These are phyloP conservation scores for Rhipidura dahli DNA, from an alignment of 2,113 vertebrate genomes.

Conservation along the genomic window DNA sequence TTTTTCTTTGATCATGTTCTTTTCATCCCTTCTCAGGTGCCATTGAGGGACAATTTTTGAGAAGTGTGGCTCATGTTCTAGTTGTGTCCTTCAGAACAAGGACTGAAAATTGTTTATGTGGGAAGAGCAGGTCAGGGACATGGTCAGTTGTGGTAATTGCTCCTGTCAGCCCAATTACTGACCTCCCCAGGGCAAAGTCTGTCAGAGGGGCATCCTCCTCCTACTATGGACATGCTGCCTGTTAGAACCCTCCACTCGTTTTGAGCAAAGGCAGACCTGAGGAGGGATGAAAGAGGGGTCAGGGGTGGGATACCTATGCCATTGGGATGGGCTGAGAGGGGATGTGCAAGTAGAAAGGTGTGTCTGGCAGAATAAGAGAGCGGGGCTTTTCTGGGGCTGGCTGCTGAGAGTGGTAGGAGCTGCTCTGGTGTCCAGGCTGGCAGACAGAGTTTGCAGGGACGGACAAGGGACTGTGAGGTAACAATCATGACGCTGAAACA, in stretches of 20 bases:
- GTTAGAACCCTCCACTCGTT: neutral
- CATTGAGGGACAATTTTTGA: neutral
- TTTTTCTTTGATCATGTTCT: neutral
- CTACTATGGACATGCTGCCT: neutral
- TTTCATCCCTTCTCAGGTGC: neutral
- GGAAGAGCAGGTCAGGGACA: neutral
- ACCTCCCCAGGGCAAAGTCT: neutral
- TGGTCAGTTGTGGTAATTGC: neutral
- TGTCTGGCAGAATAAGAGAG: neutral
- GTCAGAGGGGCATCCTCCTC: neutral
- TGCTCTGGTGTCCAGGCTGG: neutral
- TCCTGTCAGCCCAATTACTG: neutral
- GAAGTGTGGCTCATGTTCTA: neutral
- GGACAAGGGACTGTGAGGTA: neutral
- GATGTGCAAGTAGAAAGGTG: neutral
- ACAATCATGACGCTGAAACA: neutral
- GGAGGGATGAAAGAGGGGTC: accelerated
- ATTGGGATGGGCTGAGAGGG: neutral
- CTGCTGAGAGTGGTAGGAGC: neutral
- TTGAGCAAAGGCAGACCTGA: neutral
- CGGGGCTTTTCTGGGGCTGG: neutral
- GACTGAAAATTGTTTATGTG: neutral
- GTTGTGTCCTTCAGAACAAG: neutral
- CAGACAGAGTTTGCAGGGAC: neutral
- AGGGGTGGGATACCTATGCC: neutral